Percentiles rank a stretch among this genome's conserved stretches.
Conservation (phyloP, 2,113 vertebrate species). For the Dissostichus mawsoni region DNA sequence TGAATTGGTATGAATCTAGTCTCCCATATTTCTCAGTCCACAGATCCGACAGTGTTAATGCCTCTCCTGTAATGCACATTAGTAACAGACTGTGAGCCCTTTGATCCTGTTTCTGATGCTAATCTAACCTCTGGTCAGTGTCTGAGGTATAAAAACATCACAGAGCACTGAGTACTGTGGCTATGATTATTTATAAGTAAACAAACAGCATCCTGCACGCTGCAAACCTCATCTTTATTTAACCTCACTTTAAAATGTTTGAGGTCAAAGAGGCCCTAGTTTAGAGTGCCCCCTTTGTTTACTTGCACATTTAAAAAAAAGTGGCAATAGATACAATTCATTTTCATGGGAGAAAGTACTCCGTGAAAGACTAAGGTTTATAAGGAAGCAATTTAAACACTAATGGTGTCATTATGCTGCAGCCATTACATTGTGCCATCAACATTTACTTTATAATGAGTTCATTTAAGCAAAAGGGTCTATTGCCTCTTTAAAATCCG, state of each 20-base stretch:
- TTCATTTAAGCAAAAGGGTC: too few species aligned
- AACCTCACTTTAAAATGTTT: not conserved
- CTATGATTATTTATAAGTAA: constrained; percentile 30
- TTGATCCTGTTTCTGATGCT: constrained; percentile 48
- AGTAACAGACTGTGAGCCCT: not conserved
- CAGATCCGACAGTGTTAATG: constrained; percentile 1
- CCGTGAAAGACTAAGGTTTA: too few species aligned
- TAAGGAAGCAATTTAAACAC: too few species aligned
- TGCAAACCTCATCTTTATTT: not conserved
- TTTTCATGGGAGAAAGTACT: too few species aligned
- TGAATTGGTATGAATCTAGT: not conserved
- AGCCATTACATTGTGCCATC: too few species aligned
- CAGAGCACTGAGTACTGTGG: constrained; percentile 12
- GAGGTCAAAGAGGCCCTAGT: not conserved
- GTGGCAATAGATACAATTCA: too few species aligned
- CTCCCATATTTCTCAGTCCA: not conserved
- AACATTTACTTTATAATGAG: too few species aligned
- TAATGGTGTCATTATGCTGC: too few species aligned
- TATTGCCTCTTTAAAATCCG: too few species aligned
- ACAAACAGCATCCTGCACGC: constrained; percentile 12
- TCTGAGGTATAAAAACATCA: constrained; percentile 25
- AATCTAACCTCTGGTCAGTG: constrained; percentile 38
- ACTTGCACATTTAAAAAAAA: not conserved
- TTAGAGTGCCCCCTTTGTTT: not conserved
- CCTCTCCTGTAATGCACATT: not conserved